Conservation (phyloP, 2,113 vertebrate species). For the Dasyornis broadbenti region DNA sequence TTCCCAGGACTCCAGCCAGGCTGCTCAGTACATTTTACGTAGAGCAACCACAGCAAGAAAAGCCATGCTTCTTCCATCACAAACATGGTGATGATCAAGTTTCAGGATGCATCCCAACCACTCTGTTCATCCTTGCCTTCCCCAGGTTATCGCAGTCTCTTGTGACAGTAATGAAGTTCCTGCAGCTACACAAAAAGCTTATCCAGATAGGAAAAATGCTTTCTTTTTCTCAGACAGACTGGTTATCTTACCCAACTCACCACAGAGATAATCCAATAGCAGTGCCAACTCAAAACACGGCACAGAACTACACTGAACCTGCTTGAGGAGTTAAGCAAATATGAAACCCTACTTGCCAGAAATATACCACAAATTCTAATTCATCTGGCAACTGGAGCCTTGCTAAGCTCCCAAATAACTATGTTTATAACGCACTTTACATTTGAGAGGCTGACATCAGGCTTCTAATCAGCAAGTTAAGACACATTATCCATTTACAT, state of each 20-base stretch:
- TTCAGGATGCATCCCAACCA: neutral
- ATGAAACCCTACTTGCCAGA: neutral
- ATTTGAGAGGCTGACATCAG: neutral
- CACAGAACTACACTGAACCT: neutral
- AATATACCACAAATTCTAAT: neutral
- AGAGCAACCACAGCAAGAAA: neutral
- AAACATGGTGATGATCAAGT: neutral
- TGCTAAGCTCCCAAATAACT: neutral
- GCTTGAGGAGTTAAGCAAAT: neutral
- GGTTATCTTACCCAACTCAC: neutral
- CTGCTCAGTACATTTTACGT: fast-evolving
- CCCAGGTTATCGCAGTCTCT: neutral
- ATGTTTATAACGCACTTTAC: neutral
- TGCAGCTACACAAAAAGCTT: fast-evolving
- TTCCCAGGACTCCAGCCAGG: neutral
- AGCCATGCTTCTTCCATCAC: neutral
- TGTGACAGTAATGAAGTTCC: neutral
- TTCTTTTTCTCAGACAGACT: neutral
- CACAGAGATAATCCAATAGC: neutral
- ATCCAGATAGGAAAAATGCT: neutral
- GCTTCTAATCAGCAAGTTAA: neutral
- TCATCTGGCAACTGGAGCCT: neutral
- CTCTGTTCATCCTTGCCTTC: neutral
- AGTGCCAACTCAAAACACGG: neutral
- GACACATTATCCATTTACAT: neutral